Evolutionary conservation across 2,113 vertebrate genomes (phyloP).

Genomic region (Nicator chloris): DNA sequence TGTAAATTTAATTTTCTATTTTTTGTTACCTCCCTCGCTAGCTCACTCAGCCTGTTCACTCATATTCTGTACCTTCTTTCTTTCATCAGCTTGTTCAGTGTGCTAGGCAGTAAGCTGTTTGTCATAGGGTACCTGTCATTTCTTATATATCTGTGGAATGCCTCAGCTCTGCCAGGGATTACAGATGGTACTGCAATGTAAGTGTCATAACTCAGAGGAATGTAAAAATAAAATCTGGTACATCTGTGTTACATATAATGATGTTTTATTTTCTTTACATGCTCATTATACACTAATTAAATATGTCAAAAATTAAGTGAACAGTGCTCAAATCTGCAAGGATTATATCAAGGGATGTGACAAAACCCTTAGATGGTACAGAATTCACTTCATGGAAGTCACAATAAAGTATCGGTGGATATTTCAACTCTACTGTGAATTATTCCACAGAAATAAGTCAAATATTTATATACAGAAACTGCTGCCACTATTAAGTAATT

Average conservation of each 20-base stretch:
- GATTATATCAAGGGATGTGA: neutral
- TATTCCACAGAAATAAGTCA: neutral
- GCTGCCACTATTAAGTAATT: neutral
- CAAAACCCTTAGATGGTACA: neutral
- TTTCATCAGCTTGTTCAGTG: slow-evolving; percentile 36
- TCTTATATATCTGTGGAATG: slow-evolving; percentile 38
- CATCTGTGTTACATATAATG: slow-evolving; percentile 30
- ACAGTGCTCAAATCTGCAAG: slow-evolving; percentile 11
- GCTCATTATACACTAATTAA: slow-evolving; percentile 14
- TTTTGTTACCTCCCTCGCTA: slow-evolving; percentile 32
- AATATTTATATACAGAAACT: neutral
- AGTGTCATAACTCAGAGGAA: slow-evolving; percentile 42
- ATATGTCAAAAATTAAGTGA: slow-evolving; percentile 47
- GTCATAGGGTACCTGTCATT: slow-evolving; percentile 63
- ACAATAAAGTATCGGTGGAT: neutral
- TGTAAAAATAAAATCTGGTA: slow-evolving; percentile 51
- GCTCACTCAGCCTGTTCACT: neutral
- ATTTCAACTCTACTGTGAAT: neutral
- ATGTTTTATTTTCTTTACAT: slow-evolving; percentile 48
- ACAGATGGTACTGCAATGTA: slow-evolving; percentile 27
- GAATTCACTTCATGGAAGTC: neutral
- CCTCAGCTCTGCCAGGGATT: slow-evolving; percentile 25
- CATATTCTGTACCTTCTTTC: slow-evolving; percentile 36
- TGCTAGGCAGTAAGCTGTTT: slow-evolving; percentile 45
- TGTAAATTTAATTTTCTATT: slow-evolving; percentile 38